phyloP scores from a whole-genome alignment of 1,140 invertebrate genomes.

The Drosophila lacertosa region DNA sequence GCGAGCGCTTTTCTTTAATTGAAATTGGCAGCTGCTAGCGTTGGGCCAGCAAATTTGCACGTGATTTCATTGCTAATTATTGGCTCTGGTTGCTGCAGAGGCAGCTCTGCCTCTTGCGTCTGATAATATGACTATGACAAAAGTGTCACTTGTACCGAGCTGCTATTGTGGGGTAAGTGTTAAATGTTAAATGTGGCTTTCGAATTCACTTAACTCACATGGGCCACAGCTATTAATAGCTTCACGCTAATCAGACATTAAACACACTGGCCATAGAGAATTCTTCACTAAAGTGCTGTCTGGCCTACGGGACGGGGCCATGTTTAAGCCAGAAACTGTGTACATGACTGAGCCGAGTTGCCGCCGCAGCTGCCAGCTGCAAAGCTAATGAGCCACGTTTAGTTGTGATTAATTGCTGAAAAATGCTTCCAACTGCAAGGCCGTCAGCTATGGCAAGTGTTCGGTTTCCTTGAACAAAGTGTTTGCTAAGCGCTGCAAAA shows the following conservation, averaged over 20 bases:
- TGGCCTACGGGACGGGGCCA: constrained; percentile 1
- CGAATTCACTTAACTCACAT: constrained; percentile 1
- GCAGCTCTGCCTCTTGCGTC: background rate
- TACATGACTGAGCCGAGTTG: constrained; percentile 30
- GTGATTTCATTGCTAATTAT: constrained; percentile 77
- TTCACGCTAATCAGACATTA: constrained; percentile 24
- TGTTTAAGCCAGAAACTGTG: background rate
- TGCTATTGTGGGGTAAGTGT: constrained; percentile 40
- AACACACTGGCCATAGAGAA: constrained; percentile 33
- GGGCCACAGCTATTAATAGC: constrained; percentile 14
- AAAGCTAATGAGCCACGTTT: constrained; percentile 45
- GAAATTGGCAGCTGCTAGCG: constrained; percentile 74
- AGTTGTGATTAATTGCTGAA: constrained; percentile 52
- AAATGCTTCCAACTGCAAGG: constrained; percentile 27
- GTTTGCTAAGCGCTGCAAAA: constrained; percentile 38
- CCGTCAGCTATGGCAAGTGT: constrained; percentile 34
- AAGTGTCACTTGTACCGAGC: constrained; percentile 50
- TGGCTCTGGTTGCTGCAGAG: constrained; percentile 26
- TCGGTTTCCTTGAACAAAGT: constrained; percentile 39
- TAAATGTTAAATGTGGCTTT: constrained; percentile 36
- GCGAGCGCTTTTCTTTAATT: constrained; percentile 57
- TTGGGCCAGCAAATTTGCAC: constrained; percentile 56
- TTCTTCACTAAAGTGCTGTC: constrained; percentile 13
- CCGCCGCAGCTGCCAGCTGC: constrained; percentile 27
- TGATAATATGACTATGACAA: constrained; percentile 7